phyloP scores from a whole-genome alignment of 2,113 vertebrate species.

The Microcebus murinus region DNA sequence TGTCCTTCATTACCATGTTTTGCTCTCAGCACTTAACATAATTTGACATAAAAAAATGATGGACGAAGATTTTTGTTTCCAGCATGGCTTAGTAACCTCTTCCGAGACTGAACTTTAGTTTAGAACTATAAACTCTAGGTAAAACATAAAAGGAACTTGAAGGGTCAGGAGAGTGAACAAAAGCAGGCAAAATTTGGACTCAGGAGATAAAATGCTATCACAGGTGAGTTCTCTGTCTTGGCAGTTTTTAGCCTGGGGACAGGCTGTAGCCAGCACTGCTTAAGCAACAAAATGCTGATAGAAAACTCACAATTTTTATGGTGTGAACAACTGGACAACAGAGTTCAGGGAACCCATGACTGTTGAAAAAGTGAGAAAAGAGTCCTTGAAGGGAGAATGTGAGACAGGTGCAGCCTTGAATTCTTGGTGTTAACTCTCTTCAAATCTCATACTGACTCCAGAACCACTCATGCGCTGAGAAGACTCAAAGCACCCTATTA shows the following conservation, averaged over 20 bases:
- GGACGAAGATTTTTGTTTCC: neutral
- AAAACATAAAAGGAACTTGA: neutral
- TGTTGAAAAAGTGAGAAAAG: neutral
- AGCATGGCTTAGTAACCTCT: neutral
- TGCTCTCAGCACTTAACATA: neutral
- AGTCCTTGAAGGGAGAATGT: neutral
- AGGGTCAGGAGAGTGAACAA: neutral
- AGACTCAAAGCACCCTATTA: neutral
- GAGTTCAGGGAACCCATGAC: neutral
- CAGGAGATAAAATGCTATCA: neutral
- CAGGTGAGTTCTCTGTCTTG: neutral
- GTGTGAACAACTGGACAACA: neutral
- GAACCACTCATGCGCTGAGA: neutral
- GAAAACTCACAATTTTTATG: neutral
- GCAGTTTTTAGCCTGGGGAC: neutral
- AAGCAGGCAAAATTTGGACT: neutral
- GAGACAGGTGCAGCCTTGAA: neutral
- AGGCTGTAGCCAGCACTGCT: neutral
- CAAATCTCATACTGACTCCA: neutral
- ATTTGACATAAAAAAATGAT: neutral
- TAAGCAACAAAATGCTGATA: neutral
- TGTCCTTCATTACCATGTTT: neutral
- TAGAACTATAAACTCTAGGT: neutral
- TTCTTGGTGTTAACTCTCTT: neutral
- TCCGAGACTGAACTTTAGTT: neutral